phyloP scores from a whole-genome alignment of 2,888 invertebrate species.

The Drosophila longiperda region DNA sequence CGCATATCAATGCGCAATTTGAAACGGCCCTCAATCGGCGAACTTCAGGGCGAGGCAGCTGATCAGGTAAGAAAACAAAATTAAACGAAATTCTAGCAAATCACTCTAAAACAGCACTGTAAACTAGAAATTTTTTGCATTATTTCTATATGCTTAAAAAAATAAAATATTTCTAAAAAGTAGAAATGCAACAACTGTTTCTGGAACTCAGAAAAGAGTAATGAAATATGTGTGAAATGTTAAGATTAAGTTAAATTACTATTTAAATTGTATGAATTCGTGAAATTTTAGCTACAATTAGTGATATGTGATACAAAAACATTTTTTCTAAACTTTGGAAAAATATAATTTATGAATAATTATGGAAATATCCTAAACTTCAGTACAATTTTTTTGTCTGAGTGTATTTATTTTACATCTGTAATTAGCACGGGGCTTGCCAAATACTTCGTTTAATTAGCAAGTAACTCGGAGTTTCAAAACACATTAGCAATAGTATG shows the following conservation, averaged over 20 bases:
- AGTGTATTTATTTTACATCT: neutral
- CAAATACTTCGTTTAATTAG: neutral
- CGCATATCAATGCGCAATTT: constrained; percentile 90
- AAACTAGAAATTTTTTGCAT: neutral
- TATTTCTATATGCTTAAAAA: neutral
- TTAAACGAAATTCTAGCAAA: neutral
- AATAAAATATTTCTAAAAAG: neutral
- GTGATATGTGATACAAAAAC: too few relatives aligned
- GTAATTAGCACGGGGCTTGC: neutral
- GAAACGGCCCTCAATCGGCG: constrained; percentile 93
- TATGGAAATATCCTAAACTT: neutral
- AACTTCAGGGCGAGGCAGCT: constrained; percentile 89
- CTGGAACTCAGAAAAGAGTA: neutral
- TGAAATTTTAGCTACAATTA: neutral
- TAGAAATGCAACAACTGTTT: neutral
- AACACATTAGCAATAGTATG: neutral
- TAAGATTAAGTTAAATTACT: neutral
- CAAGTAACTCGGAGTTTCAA: neutral
- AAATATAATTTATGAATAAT: neutral
- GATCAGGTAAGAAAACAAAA: constrained; percentile 79
- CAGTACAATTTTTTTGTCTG: neutral
- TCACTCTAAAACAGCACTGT: too few relatives aligned
- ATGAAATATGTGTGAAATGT: neutral
- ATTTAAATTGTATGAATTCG: neutral
- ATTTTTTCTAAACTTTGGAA: neutral